A percentile compares a stretch with the other conserved stretches of the same genome.
phyloP scores from a whole-genome alignment of 1,140 invertebrate genomes.

The Galendromus occidentalis region DNA sequence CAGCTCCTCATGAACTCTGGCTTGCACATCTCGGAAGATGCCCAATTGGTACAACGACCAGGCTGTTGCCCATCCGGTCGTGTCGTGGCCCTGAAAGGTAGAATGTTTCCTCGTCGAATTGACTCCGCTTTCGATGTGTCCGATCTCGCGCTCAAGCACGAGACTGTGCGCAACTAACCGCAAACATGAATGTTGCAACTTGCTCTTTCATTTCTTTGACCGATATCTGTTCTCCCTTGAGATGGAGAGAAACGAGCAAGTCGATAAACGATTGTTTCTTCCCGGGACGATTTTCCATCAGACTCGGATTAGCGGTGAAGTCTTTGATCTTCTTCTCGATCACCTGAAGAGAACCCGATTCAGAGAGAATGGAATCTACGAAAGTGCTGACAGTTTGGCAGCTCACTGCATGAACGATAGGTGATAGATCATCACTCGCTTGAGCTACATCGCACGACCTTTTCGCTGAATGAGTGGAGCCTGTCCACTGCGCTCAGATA shows the following conservation, averaged over 20 bases:
- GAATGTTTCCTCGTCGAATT: background rate
- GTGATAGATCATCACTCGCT: too few species aligned
- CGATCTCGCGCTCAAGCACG: background rate
- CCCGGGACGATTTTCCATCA: slow-evolving; percentile 30
- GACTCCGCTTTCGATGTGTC: background rate
- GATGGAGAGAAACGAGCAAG: slow-evolving; percentile 50
- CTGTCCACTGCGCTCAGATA: background rate
- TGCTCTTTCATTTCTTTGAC: slow-evolving; percentile 66
- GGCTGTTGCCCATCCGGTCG: slow-evolving; percentile 47
- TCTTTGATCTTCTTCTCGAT: slow-evolving; percentile 18
- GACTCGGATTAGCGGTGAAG: slow-evolving; percentile 18
- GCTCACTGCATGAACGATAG: too few species aligned
- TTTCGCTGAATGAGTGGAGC: background rate
- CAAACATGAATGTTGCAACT: slow-evolving; percentile 63
- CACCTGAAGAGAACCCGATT: background rate
- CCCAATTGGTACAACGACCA: slow-evolving; percentile 49
- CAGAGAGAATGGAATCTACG: background rate
- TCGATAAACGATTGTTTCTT: slow-evolving; percentile 82
- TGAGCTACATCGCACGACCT: too few species aligned
- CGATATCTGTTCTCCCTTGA: slow-evolving; percentile 39
- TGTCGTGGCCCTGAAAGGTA: slow-evolving; percentile 49
- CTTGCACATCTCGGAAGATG: slow-evolving; percentile 52
- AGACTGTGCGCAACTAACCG: slow-evolving; percentile 23
- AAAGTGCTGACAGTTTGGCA: background rate
- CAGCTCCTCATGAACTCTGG: slow-evolving; percentile 54